phyloP scores from a whole-genome alignment of 2,888 invertebrate species.

The Athalia cordata region DNA sequence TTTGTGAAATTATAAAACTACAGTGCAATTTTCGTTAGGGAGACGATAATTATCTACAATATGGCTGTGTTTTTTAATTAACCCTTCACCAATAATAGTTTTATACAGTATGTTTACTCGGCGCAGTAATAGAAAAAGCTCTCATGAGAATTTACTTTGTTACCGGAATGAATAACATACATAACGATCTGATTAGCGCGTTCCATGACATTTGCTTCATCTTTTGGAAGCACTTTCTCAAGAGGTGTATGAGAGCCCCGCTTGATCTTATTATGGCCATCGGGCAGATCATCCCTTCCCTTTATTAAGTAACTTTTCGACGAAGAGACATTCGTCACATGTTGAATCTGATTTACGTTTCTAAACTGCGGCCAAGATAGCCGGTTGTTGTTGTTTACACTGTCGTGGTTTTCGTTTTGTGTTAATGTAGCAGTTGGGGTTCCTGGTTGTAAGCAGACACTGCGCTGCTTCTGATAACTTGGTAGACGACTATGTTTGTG shows the following conservation, averaged over 20 bases:
- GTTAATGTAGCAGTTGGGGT: slow-evolving; percentile 68
- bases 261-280: slow-evolving; percentile 71
- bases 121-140: slow-evolving; percentile 42
- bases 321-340: slow-evolving; percentile 64
- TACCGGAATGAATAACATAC: slow-evolving; percentile 77
- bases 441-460: slow-evolving; percentile 66
- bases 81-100: slow-evolving; percentile 43
- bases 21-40: slow-evolving; percentile 22
- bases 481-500: slow-evolving; percentile 71
- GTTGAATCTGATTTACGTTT: slow-evolving; percentile 71
- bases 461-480: slow-evolving; percentile 73
- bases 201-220: slow-evolving; percentile 88
- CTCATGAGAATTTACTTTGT: slow-evolving; percentile 42
- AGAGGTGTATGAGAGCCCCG: slow-evolving; percentile 72
- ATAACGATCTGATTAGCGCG: slow-evolving; percentile 91
- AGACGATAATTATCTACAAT: slow-evolving; percentile 32
- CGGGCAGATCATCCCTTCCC: slow-evolving; percentile 70
- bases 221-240: slow-evolving; percentile 80
- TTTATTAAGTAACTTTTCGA: slow-evolving; percentile 65
- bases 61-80: slow-evolving; percentile 14
- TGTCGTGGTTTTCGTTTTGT: slow-evolving; percentile 75
- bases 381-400: slow-evolving; percentile 75
- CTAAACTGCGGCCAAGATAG: slow-evolving; percentile 78
- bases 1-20: slow-evolving; percentile 20
- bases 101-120: slow-evolving; percentile 17